A percentile compares a stretch with the other conserved stretches of the same genome.
Conservation (phyloP, 23 tunicate genomes). For the Trididemnum clinides region DNA sequence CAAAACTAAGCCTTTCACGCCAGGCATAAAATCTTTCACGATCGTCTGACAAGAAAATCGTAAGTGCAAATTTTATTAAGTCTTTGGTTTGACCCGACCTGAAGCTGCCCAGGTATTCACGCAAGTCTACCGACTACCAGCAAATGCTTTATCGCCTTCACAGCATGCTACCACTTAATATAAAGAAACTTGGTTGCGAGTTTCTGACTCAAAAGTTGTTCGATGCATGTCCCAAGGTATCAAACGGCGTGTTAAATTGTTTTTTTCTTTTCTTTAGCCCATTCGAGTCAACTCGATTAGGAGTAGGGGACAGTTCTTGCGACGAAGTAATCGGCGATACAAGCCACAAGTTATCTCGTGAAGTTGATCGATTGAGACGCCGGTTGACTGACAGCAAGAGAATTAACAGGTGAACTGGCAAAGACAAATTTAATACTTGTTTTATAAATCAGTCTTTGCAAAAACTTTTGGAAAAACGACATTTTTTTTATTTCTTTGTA, state of each 20-base stretch:
- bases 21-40: too few species aligned
- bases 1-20: too few species aligned
- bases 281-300: constrained; percentile 18
- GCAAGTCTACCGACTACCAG: too few species aligned
- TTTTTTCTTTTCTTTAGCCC: constrained; percentile 13
- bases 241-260: too few species aligned
- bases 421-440: not conserved
- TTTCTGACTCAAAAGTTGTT: not conserved
- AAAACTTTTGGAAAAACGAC: not conserved
- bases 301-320: constrained; percentile 54
- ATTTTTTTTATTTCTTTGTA: not conserved
- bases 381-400: constrained; percentile 67
- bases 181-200: not conserved
- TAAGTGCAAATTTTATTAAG: too few species aligned
- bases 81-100: too few species aligned
- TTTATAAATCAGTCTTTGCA: not conserved
- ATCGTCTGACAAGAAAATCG: too few species aligned
- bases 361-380: constrained; percentile 62
- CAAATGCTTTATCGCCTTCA: too few species aligned
- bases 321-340: constrained; percentile 39
- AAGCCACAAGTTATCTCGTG: constrained; percentile 49
- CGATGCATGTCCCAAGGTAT: too few species aligned
- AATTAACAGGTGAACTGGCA: constrained; percentile 64
- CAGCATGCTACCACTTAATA: not conserved
- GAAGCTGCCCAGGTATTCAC: too few species aligned